Evolutionary conservation across 1,140 invertebrate species (phyloP), one percentile per base, ranked within the genome.

Genomic region (Aphis gossypii): DNA sequence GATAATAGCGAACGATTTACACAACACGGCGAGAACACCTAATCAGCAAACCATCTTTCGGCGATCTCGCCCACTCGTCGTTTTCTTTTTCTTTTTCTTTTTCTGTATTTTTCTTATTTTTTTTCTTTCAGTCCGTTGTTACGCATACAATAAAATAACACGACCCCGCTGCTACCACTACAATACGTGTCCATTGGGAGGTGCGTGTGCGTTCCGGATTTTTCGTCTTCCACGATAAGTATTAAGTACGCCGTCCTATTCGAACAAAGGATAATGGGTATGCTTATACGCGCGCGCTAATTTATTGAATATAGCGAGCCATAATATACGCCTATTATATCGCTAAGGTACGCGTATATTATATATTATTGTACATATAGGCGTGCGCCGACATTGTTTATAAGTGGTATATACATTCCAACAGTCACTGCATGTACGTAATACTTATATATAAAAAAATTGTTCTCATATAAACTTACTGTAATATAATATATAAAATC

Each of bases 291-390:
- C 11, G 5, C n/a, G 60, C 60, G 60, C 60, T 76, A 76, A 76
- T 76, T 76, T 76, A 76, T 76, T 76, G 60, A 76, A 76, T n/a
- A 76, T n/a, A 76, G 60, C 30, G 60, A n/a, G 14, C 60, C 60
- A 54, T 54, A 54, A 76, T 76, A n/a, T 76, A 76, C n/a, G n/a
- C n/a, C n/a, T 76, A 76, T 76, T 76, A 76, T 76, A 76, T 76
- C 30, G 60, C 60, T 76, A n/a, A 76, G n/a, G 60, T 76, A 76
- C 30, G 60, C 60, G 30, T 76, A 76, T 76, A 76, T 76, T 76
- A 76, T 76, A 76, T 76, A 18, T 18, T n/a, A n/a, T 76, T 18
- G 30, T 76, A 20, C n/a, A 76, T 18, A 76, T 20, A 76, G 60
- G 14, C 60, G 30, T 76, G 30, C 30, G 60, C 14, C 60, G n/a